Conservation (phyloP, 2,113 vertebrate species). For the Rhipidura dahli region DNA sequence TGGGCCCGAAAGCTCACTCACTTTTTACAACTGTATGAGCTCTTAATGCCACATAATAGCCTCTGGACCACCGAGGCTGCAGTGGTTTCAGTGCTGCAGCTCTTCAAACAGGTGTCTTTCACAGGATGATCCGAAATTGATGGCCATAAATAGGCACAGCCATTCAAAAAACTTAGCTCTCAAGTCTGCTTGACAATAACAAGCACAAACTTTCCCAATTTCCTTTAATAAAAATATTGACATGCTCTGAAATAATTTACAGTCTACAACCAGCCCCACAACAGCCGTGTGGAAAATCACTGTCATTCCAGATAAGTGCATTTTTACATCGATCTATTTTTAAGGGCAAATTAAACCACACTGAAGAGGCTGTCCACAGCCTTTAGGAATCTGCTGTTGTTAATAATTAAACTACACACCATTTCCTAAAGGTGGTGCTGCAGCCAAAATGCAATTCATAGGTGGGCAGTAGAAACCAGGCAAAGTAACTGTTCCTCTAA, state of each 20-base stretch:
- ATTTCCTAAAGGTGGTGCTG: conserved; percentile 58
- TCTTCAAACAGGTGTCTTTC: neutral
- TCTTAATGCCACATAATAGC: neutral
- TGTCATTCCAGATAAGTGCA: neutral
- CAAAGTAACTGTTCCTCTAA: conserved; percentile 14
- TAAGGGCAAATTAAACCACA: neutral
- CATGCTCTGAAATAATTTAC: neutral
- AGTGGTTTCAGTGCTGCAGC: neutral
- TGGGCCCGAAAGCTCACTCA: neutral
- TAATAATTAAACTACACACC: conserved; percentile 34
- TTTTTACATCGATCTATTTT: neutral
- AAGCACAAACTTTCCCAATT: neutral
- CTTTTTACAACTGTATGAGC: neutral
- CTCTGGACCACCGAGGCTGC: neutral
- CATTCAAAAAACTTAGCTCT: neutral
- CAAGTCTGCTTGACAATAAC: neutral
- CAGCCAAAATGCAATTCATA: conserved; percentile 9
- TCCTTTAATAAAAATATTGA: neutral
- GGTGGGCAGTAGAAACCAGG: conserved; percentile 18
- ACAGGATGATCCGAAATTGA: neutral
- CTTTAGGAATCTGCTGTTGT: neutral
- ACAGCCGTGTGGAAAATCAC: neutral
- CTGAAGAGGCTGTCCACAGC: neutral
- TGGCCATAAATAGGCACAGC: neutral
- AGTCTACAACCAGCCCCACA: neutral